Evolutionary conservation across 92 coral and sea anemone genomes (phyloP).

Genomic region (Phenganax stokvisi): DNA sequence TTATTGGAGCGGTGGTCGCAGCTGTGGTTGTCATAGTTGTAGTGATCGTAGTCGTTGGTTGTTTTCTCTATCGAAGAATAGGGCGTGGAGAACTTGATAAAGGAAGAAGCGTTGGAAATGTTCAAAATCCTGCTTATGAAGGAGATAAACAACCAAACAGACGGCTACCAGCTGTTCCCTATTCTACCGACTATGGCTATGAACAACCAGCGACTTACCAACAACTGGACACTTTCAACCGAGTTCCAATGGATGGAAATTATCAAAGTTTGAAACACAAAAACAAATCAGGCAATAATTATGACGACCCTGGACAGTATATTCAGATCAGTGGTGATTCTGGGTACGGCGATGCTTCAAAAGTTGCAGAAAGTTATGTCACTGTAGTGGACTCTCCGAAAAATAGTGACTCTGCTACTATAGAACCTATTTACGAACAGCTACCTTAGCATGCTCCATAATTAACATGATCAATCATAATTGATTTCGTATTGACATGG

Average conservation of each 20-base stretch:
- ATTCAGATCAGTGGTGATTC: background rate
- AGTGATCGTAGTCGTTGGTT: background rate
- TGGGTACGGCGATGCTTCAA: background rate
- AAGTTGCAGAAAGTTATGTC: background rate
- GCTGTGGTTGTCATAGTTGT: background rate
- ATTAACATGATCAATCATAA: no score
- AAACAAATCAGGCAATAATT: background rate
- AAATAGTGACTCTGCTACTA: background rate
- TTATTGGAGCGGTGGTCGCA: conserved; percentile 11
- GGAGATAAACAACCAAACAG: background rate
- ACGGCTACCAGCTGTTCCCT: conserved; percentile 6
- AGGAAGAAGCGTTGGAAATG: background rate
- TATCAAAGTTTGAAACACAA: conserved; percentile 10
- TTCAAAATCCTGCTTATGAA: conserved; percentile 17
- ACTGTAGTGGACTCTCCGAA: background rate
- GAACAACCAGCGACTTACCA: conserved; percentile 9
- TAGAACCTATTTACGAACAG: conserved; percentile 12
- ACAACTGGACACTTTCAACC: conserved; percentile 18
- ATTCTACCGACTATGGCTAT: background rate
- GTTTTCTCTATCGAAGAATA: conserved; percentile 17
- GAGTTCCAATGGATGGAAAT: conserved; percentile 9
- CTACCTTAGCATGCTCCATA: background rate
- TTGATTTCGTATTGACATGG: no score
- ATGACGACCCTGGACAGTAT: background rate
- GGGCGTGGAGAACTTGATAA: background rate